Evolutionary conservation across 2,797 vertebrate genomes (phyloP), one percentile per base, ranked within the genome.

Genomic region (Cheirogaleus major): DNA sequence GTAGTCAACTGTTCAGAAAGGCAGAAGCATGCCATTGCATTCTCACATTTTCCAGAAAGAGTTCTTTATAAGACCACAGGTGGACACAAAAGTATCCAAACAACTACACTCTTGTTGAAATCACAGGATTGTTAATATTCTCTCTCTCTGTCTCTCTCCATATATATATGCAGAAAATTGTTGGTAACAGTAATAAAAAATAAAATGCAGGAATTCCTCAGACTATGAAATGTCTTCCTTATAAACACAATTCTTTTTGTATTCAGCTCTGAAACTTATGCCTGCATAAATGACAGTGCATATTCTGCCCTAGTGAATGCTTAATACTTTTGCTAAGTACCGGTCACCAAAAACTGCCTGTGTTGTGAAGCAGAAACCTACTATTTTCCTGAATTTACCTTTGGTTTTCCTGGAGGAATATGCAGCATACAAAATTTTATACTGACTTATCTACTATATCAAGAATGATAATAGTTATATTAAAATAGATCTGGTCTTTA

Each of bases 1-100:
- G 27, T 7, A 30, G 65, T 61, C 65, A 96, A 92, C 22, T 94
- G 20, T 87, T 95, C 67, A 67, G 75, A 86, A 93, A 93, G 35
- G 45, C 65, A 94, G 30, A 94, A 85, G 25, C 14, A 61, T 81
- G 17, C 32, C 25, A 85, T 89, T 95, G 80, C 5, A 78, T 91
- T 86, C 50, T 91, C 35, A 50, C 15, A 55, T 80, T 93, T 25
- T 38, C 32, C 20, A 91, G 63, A 17, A 93, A 84, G n/a, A 89
- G 27, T 75, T 72, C 7, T 84, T 32, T 48, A 14, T 3, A 91
- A 91, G 61, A 78, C 43, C 61, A 78, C 30, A 67, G 38, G 25
- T 92, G 27, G 59, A n/a, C 65, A 90, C 73, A 94, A 83, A 92
- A 67, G 41, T 59, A 91, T n/a, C 22, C 5, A 86, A 30, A 72